phyloP scores from a whole-genome alignment of 2,888 invertebrate species.

The Troides helena region DNA sequence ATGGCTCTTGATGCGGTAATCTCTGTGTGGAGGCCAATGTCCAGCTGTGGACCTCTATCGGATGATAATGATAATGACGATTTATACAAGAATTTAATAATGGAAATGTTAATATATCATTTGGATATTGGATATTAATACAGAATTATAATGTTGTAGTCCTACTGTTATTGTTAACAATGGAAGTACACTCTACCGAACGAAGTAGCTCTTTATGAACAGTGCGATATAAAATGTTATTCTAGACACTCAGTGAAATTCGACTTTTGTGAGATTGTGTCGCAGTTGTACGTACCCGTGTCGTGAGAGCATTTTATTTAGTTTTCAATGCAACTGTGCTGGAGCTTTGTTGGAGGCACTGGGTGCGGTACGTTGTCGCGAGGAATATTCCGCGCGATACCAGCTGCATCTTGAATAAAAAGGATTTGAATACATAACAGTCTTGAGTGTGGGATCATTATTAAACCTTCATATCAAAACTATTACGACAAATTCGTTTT shows the following conservation, averaged over 20 bases:
- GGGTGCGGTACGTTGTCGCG: not conserved
- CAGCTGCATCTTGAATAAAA: not conserved
- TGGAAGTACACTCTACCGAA: not conserved
- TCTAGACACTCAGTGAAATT: conserved; percentile 3
- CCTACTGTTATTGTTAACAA: not conserved
- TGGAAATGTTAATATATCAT: not conserved
- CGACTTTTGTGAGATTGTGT: conserved; percentile 3
- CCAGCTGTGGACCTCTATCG: no score
- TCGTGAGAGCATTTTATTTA: conserved; percentile 1
- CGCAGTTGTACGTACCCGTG: not conserved
- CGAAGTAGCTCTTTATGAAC: not conserved
- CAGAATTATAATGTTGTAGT: not conserved
- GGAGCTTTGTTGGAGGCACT: not conserved
- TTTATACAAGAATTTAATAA: not conserved
- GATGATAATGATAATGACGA: no score
- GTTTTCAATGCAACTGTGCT: not conserved
- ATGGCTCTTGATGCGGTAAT: no score
- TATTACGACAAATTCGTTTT: not conserved
- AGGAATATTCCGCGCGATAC: not conserved
- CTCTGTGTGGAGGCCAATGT: no score
- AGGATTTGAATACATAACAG: not conserved
- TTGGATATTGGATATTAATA: not conserved
- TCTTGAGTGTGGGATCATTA: not conserved
- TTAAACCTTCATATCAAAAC: not conserved
- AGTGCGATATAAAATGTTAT: not conserved